Evolutionary conservation across 2,113 vertebrate species (phyloP).

Genomic region (Kryptolebias marmoratus): DNA sequence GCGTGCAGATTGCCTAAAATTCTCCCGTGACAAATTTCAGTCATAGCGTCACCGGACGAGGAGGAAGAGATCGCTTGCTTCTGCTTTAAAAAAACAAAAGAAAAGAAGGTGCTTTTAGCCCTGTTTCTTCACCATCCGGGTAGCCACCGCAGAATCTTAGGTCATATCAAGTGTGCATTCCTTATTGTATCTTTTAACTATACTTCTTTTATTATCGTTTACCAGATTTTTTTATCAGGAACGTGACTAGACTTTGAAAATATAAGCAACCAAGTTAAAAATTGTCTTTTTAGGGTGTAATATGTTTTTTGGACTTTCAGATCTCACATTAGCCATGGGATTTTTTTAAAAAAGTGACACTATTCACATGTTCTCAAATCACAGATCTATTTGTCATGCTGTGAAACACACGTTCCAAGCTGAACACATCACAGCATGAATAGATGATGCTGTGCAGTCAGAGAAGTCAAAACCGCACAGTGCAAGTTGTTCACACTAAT

Average conservation of each 20-base stretch:
- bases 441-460: neutral
- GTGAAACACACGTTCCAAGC: conserved; percentile 2
- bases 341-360: neutral
- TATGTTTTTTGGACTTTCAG: neutral
- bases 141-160: too few species aligned
- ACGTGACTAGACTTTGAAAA: neutral
- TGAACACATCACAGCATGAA: neutral
- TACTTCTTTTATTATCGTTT: too few species aligned
- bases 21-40: too few species aligned
- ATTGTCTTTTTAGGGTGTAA: neutral
- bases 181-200: too few species aligned
- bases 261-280: neutral
- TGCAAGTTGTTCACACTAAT: neutral
- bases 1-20: too few species aligned
- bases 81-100: too few species aligned
- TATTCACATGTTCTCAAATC: neutral
- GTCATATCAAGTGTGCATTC: too few species aligned
- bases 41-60: too few species aligned
- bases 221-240: neutral
- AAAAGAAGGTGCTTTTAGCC: too few species aligned
- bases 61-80: too few species aligned
- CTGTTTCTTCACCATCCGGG: too few species aligned
- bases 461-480: neutral
- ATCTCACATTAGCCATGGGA: neutral
- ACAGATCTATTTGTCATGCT: neutral